Conservation (phyloP, 2,797 vertebrate genomes). For the Gephyroberyx darwinii region DNA sequence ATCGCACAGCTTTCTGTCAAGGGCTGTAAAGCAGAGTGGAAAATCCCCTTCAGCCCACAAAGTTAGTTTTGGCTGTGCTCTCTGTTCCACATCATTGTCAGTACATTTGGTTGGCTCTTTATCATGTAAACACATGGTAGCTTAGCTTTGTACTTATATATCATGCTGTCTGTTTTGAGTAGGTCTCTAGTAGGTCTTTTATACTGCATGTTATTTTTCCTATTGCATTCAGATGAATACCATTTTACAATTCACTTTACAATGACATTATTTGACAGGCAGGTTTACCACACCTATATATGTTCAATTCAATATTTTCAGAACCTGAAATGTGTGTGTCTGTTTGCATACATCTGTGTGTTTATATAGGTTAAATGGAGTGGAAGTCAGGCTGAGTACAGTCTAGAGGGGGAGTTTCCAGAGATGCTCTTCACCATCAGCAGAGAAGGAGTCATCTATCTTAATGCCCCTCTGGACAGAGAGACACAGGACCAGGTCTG, state of each 20-base stretch:
- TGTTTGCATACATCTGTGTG: constrained; percentile 33
- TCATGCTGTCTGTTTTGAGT: constrained; percentile 12
- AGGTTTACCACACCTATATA: background rate
- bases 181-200: constrained; percentile 2
- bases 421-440: constrained; percentile 83
- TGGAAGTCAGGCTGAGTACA: constrained; percentile 79
- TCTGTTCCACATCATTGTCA: constrained; percentile 77
- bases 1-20: constrained; percentile 69
- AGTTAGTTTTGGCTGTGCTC: constrained; percentile 68
- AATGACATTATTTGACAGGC: no score
- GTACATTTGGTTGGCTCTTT: constrained; percentile 58
- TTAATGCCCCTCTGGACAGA: constrained; percentile 83
- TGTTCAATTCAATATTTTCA: background rate
- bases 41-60: constrained; percentile 78
- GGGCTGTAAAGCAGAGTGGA: constrained; percentile 78
- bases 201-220: background rate
- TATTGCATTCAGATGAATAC: background rate
- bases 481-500: constrained; percentile 86
- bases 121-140: constrained; percentile 70
- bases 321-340: background rate
- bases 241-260: background rate
- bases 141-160: constrained; percentile 47
- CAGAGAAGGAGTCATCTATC: constrained; percentile 80
- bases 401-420: constrained; percentile 82
- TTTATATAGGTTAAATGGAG: constrained; percentile 83